Percentiles rank a stretch among this genome's conserved stretches.
Conservation (phyloP, 1,140 invertebrate genomes). For the Lasioglossum baleicum region DNA sequence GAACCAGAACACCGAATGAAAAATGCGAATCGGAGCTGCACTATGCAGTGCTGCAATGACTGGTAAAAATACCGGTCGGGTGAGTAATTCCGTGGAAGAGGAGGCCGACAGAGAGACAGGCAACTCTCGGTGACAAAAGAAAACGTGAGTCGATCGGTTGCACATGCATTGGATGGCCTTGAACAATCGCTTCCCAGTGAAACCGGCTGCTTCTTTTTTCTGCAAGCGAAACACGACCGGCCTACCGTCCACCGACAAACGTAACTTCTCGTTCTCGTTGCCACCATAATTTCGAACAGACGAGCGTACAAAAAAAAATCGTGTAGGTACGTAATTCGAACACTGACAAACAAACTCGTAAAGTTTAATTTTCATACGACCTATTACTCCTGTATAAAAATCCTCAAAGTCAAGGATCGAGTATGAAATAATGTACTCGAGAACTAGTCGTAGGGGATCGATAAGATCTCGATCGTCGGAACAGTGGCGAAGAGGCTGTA, state of each 20-base stretch:
- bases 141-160: constrained; percentile 37
- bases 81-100: constrained; percentile 52
- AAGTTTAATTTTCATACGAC: no score
- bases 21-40: not conserved
- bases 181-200: constrained; percentile 26
- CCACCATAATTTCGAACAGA: not conserved
- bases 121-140: constrained; percentile 39
- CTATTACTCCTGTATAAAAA: no score
- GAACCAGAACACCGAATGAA: not conserved
- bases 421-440: no score
- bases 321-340: no score
- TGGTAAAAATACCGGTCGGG: constrained; percentile 53
- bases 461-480: no score
- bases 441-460: no score
- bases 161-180: constrained; percentile 41
- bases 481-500: no score
- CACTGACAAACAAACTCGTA: no score
- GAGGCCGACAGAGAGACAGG: constrained; percentile 40
- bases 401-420: no score
- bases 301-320: no score
- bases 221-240: not conserved
- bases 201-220: constrained; percentile 19
- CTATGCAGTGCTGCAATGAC: constrained; percentile 12
- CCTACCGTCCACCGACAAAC: not conserved
- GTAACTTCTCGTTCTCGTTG: not conserved